Evolutionary conservation across 2,113 vertebrate species (phyloP).

Genomic region (Planiliza haematocheilus): DNA sequence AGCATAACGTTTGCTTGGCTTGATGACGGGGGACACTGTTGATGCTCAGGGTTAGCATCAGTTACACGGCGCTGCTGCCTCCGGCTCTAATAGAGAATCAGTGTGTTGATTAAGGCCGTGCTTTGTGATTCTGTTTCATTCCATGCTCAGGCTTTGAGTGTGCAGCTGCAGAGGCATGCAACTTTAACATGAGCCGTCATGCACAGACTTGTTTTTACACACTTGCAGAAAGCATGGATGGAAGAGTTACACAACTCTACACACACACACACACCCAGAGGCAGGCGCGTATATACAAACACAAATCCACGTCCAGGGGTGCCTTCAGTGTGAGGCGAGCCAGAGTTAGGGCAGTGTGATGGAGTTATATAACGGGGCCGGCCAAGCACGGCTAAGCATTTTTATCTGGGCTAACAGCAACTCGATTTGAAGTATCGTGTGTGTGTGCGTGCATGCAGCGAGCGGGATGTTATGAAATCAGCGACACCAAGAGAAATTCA

Average conservation of each 20-base stretch:
- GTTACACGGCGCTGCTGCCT: conserved; percentile 24
- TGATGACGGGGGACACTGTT: conserved; percentile 23
- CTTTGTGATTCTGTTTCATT: neutral
- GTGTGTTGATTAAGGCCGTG: conserved; percentile 3
- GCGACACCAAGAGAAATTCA: neutral
- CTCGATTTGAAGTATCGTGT: conserved; percentile 17
- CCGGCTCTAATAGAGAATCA: conserved; percentile 1
- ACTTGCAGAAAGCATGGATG: conserved; percentile 17
- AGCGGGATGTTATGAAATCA: conserved; percentile 35
- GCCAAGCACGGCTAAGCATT: conserved; percentile 47
- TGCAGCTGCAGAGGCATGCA: neutral
- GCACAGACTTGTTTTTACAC: too few species aligned
- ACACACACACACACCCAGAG: neutral
- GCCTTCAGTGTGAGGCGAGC: conserved; percentile 39
- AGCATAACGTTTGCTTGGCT: conserved; percentile 1
- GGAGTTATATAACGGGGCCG: conserved; percentile 59
- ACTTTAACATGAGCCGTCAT: neutral
- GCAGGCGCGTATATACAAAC: conserved; percentile 18
- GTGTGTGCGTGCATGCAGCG: neutral
- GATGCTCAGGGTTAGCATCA: conserved; percentile 28
- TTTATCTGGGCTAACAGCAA: conserved; percentile 55
- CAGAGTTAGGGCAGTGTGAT: conserved; percentile 43
- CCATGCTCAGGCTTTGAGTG: neutral
- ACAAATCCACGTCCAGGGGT: conserved; percentile 40
- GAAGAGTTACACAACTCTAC: conserved; percentile 25